Conservation (phyloP, 1,140 invertebrate species). For the Drosophila athabasca region DNA sequence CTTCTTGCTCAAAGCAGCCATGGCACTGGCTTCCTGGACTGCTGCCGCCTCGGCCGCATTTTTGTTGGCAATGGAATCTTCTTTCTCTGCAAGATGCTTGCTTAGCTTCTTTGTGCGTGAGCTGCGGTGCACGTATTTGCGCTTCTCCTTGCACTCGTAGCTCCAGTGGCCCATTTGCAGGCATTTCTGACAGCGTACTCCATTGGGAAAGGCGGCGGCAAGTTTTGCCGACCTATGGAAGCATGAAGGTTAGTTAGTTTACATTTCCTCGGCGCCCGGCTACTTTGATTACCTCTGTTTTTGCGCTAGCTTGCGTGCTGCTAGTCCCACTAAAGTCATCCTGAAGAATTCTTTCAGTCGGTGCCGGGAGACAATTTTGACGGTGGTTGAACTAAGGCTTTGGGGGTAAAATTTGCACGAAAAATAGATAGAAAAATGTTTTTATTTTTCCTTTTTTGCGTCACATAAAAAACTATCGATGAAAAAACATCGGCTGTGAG, state of each 20-base stretch:
- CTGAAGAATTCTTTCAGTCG: conserved; percentile 60
- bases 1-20: conserved; percentile 27
- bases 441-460: conserved; percentile 45
- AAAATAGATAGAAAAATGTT: conserved; percentile 51
- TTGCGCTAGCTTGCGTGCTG: conserved; percentile 75
- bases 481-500: too few relatives aligned
- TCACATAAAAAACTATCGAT: conserved; percentile 24
- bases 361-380: conserved; percentile 72
- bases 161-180: conserved; percentile 96
- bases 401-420: conserved; percentile 19
- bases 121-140: conserved; percentile 92
- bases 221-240: conserved; percentile 84
- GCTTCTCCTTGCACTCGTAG: conserved; percentile 94
- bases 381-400: conserved; percentile 16
- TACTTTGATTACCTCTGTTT: conserved; percentile 65
- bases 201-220: conserved; percentile 87
- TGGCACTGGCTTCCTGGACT: conserved; percentile 16
- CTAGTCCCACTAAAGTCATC: conserved; percentile 80
- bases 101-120: conserved; percentile 92
- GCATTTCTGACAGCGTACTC: conserved; percentile 94
- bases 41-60: conserved; percentile 5
- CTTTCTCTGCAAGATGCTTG: conserved; percentile 87
- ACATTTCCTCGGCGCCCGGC: neutral
- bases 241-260: conserved; percentile 1
- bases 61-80: conserved; percentile 19